phyloP scores from a whole-genome alignment of 2,113 vertebrate genomes.

The Spizaetus ornatus region DNA sequence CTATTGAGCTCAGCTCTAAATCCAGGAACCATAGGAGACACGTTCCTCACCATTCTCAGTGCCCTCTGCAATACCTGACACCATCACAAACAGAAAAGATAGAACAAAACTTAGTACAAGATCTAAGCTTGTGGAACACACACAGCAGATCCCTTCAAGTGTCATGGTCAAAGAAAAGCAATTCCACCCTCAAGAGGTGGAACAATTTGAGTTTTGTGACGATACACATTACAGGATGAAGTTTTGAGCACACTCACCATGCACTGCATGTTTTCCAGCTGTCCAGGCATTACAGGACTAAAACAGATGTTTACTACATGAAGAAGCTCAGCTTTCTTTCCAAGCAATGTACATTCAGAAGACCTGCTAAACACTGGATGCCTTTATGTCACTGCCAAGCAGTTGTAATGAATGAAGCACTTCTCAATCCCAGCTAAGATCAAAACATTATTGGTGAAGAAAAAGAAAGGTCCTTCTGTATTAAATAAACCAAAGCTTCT shows the following conservation, averaged over 20 bases:
- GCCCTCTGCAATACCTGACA: background rate
- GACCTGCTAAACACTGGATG: constrained; percentile 40
- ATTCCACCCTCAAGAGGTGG: background rate
- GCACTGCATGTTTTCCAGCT: background rate
- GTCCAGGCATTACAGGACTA: background rate
- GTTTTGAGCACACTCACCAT: background rate
- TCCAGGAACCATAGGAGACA: background rate
- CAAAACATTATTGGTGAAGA: constrained; percentile 32
- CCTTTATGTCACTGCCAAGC: constrained; percentile 48
- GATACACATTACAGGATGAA: background rate
- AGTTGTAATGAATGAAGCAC: background rate
- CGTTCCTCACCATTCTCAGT: background rate
- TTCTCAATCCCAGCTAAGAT: constrained; percentile 26
- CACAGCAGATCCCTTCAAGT: background rate
- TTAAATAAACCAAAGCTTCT: constrained; percentile 30
- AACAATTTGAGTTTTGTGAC: background rate
- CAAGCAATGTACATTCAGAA: background rate
- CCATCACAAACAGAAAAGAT: background rate
- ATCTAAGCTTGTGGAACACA: background rate
- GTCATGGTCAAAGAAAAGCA: background rate
- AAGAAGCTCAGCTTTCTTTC: constrained; percentile 20
- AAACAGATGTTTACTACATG: constrained; percentile 7
- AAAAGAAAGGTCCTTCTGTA: constrained; percentile 48
- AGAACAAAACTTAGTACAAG: background rate
- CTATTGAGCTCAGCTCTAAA: background rate